Base-by-base conservation (phyloP, 92 coral and sea anemone genomes). In the Heteractis magnifica region DNA sequence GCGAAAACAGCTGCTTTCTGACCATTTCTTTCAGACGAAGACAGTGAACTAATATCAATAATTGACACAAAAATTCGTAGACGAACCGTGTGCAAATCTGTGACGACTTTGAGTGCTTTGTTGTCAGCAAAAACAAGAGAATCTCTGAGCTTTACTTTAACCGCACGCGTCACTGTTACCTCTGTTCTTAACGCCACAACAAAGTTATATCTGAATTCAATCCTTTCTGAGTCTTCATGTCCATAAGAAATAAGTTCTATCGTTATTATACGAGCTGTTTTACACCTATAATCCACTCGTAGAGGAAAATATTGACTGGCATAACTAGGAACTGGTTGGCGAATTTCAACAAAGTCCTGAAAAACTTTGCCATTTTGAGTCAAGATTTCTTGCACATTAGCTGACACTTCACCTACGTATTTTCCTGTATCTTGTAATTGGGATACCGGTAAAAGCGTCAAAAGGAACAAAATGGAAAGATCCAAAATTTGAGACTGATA, bases 41-140 rank as follows among this genome's bases (percentile, higher is more conserved):
- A 53, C 14, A 81, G 86, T 20, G 84, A 83, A 20, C 87, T 83
- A n/a, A 84, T 75, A 72, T 82, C 88, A 52, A 87, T 71, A 56
- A 95, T 9, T 55, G 73, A 78, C 1, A 85, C 93, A 15, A 93
- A 81, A 18, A 95, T 77, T 23, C 83, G 80, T 13, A 92, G 59
- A 62, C 88, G 60, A 19, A 90, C 92, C 10, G 86, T 77, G 89
- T 94, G 97, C 71, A 96, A 83, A 83, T 96, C 99, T 10, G 98
- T 84, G 60, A 77, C 76, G 21, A 96, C 75, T 65, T 90, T 84
- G 7, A 92, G 51, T 6, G 95, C 93, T 76, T 68, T 90, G 92
- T 96, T 93, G 72, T 96, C 98, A 20, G 79, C 80, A 81, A 82
- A 94, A 26, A 88, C 89, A 18, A 96, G 68, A 60, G 92, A 84